Conservation (phyloP, 2,888 invertebrate species). For the Pemphredon lugubris region DNA sequence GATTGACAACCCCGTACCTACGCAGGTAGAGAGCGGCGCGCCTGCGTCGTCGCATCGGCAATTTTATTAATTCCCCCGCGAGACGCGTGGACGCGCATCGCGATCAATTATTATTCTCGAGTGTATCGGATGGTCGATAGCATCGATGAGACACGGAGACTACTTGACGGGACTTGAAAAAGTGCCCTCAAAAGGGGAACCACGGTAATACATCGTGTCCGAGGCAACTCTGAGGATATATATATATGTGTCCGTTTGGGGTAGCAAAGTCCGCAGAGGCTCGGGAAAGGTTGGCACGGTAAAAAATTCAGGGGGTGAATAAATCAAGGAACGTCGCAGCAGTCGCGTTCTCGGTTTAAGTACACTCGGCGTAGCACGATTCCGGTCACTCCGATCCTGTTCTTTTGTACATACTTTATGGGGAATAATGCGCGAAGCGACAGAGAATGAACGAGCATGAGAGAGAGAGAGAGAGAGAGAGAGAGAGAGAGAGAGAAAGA, state of each 20-base stretch:
- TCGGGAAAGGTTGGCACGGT: slow-evolving; percentile 57
- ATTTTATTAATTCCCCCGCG: background rate
- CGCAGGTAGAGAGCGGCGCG: too few species aligned
- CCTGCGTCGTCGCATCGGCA: slow-evolving; percentile 19
- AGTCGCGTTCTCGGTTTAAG: slow-evolving; percentile 71
- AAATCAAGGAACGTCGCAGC: slow-evolving; percentile 75
- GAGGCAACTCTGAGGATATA: slow-evolving; percentile 46
- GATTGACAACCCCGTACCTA: slow-evolving; percentile 45
- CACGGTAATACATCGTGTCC: slow-evolving; percentile 53
- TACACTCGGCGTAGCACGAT: slow-evolving; percentile 57
- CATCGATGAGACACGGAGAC: slow-evolving; percentile 29
- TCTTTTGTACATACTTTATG: slow-evolving; percentile 61
- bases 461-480: too few species aligned
- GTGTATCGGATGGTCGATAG: slow-evolving; percentile 23
- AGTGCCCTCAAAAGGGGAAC: slow-evolving; percentile 14
- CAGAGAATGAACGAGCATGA: too few species aligned
- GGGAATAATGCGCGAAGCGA: slow-evolving; percentile 64
- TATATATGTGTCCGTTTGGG: slow-evolving; percentile 52
- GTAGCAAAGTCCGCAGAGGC: slow-evolving; percentile 59
- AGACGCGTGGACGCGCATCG: background rate
- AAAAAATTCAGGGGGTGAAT: slow-evolving; percentile 78
- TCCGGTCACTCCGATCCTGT: slow-evolving; percentile 38
- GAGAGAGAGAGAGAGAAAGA: too few species aligned
- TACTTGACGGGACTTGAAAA: slow-evolving; percentile 6
- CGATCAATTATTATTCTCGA: slow-evolving; percentile 37